A percentile compares a stretch with the other conserved stretches of the same genome.
Evolutionary conservation across 2,113 vertebrate genomes (phyloP).

Genomic region (Oenanthe melanoleuca): DNA sequence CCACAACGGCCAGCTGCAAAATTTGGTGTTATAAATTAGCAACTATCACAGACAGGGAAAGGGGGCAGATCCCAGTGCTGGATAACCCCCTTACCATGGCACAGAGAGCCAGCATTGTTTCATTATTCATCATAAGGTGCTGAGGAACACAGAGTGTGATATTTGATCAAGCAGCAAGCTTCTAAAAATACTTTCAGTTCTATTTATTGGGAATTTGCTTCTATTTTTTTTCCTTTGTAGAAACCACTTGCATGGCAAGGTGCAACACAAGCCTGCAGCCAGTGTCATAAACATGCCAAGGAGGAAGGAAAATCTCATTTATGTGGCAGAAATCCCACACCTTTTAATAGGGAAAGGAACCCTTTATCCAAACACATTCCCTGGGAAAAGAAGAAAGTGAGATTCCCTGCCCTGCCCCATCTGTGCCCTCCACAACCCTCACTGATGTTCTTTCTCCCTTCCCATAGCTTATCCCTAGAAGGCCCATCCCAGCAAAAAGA

Average conservation of each 20-base stretch:
- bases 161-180: conserved; percentile 11
- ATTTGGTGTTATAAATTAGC: not conserved
- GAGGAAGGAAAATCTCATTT: not conserved
- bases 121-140: conserved; percentile 28
- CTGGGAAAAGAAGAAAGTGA: not conserved
- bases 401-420: not conserved
- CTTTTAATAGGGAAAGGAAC: not conserved
- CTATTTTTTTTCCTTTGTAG: not conserved
- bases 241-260: not conserved
- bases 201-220: not conserved
- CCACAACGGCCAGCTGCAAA: not conserved
- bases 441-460: not conserved
- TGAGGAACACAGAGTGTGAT: not conserved
- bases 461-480: not conserved
- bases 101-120: not conserved
- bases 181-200: conserved; percentile 47
- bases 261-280: not conserved
- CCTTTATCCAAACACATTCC: not conserved
- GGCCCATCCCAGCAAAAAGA: not conserved
- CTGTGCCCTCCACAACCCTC: not conserved
- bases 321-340: not conserved
- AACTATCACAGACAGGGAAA: not conserved
- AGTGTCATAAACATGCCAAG: not conserved
- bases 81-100: not conserved
- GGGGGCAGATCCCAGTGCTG: not conserved